Evolutionary conservation across 2,888 invertebrate species (phyloP), one percentile per base, ranked within the genome.

Genomic region (Cordilura impudica): DNA sequence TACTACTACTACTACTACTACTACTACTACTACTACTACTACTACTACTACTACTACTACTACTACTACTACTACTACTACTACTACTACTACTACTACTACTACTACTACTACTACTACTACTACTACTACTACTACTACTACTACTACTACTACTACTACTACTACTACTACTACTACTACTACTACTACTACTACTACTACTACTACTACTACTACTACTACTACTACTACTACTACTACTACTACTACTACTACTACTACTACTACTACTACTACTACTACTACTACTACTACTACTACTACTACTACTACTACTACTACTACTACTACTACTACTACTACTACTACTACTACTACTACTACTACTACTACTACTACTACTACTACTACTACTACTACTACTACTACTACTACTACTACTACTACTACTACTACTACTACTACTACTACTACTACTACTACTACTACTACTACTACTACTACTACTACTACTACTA

Each of bases 401-500:
- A 35, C 35, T 35, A 35, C 35, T 35, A 35, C 35, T 35, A 35
- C 35, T 35, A 35, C 35, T 35, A 35, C 35, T 35, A 35, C 35
- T 35, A 35, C 35, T 35, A 35, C 35, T 35, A 35, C 35, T 35
- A 54, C 21, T 54, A 54, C 23, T 54, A 54, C 21, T 54, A 54
- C 56, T 54, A 54, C 21, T 54, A 21, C 23, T 54, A 54, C 21
- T 54, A 54, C 23, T 54, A 54, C 21, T 54, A 54, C 23, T 54
- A 54, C 12, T 54, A 54, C 23, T 54, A 54, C 21, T 54, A 21
- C 23, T 54, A 54, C 21, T 54, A 54, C 23, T 54, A 54, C 21
- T 54, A 54, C 51, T 54, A 54, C 21, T 54, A 54, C 23, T 54
- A 54, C 21, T 54, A 54, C 23, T 54, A 54, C 21, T 54, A 54